Base-by-base conservation (phyloP, 2,888 invertebrate genomes). In the Gonocerus acuteangulatus region DNA sequence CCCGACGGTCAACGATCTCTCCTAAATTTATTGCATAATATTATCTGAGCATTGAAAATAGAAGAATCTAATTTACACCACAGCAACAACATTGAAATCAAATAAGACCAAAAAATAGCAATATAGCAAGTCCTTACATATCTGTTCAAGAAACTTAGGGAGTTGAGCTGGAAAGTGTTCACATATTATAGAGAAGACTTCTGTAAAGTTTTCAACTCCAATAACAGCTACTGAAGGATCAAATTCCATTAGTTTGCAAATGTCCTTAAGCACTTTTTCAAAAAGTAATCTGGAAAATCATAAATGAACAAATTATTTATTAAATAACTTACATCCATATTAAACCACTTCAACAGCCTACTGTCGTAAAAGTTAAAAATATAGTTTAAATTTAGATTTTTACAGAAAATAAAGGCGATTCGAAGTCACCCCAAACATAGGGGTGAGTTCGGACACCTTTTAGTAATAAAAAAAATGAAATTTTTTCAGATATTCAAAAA, bases 201-300 rank as follows among this genome's bases (percentile, higher is more conserved):
- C 69, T 13, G 67, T 67, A 44, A 69, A 85, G 68, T 82, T 77
- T 68, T 85, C 84, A 16, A 83, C 65, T 57, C 81, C 80, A 1
- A 76, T 70, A 51, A 80, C 69, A 0, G 81, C 78, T 0, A 80
- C 77, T 48, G 74, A 73, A 36, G 78, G 77, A 66, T 85, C 82
- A 67, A 82, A 82, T 44, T 78, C 77, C 16, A 77, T 75, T 69
- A 82, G 75, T 18, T 79, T 77, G 64, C 77, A 74, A 64, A 82
- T 77, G 61, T 72, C 63, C 27, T 65, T 60, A n/a, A 76, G 44
- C 1, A 74, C 67, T 4, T 71, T 54, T 52, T 71, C 69, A 48
- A 73, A 75, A 16, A 76, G 66, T 13, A 75, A 66, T 32, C 75
- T 76, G 60, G 6, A 68, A 52, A 44, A 52, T 13, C 4, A 27